Conservation (phyloP, 2,888 invertebrate species). For the Hyposoter dolosus region DNA sequence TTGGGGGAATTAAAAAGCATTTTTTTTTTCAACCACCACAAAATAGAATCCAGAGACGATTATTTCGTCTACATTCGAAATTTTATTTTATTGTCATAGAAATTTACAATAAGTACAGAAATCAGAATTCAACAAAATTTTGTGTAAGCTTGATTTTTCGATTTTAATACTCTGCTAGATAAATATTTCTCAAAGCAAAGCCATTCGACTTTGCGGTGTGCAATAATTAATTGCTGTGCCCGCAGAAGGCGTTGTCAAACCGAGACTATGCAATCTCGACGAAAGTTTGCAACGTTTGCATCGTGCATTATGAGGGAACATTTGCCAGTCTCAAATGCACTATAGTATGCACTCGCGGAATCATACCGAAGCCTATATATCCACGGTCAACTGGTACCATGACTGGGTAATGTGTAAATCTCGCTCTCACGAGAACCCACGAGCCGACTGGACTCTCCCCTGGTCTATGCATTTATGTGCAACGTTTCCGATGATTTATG, state of each 20-base stretch:
- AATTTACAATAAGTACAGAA: too few relatives aligned
- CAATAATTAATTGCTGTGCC: background rate
- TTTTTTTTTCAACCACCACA: too few relatives aligned
- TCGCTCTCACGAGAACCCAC: constrained; percentile 37
- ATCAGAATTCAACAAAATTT: too few relatives aligned
- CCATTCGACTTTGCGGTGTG: background rate
- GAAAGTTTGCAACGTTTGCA: constrained; percentile 74
- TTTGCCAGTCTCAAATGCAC: constrained; percentile 69
- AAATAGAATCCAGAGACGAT: too few relatives aligned
- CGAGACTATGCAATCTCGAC: constrained; percentile 55
- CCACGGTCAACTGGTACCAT: constrained; percentile 48
- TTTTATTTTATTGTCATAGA: too few relatives aligned
- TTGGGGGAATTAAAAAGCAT: too few relatives aligned
- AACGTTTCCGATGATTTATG: constrained; percentile 83
- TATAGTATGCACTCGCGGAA: constrained; percentile 61
- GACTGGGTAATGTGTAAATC: constrained; percentile 61
- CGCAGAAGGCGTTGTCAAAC: background rate
- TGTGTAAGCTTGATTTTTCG: background rate
- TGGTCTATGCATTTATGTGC: constrained; percentile 78
- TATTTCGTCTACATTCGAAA: too few relatives aligned
- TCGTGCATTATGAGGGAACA: constrained; percentile 74
- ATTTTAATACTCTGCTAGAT: too few relatives aligned
- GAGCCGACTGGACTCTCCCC: background rate
- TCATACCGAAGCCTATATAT: constrained; percentile 37
- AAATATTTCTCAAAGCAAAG: background rate